Base-by-base conservation (phyloP, 2,888 invertebrate species). In the Miltochrista miniata region DNA sequence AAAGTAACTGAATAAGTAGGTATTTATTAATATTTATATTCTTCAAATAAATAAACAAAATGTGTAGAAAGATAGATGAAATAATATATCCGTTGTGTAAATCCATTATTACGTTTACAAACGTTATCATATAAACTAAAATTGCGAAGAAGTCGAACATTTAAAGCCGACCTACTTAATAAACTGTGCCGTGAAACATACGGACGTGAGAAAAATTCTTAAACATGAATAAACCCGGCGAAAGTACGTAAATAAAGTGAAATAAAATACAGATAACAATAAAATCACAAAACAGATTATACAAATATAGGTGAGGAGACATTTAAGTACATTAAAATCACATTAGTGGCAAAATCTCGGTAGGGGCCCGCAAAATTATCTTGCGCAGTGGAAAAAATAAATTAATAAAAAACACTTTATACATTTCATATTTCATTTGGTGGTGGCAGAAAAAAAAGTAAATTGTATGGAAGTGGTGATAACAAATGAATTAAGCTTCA, bases 301-400 rank as follows among this genome's bases (percentile, higher is more conserved):
- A 78, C 75, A 75, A 85, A 86, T 79, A 83, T 83, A 86, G 76
- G 82, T 81, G 76, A 81, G 79, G 68, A 72, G 79, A 82, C 83
- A 80, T 85, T 86, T 85, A 72, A 87, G 84, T 86, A 89, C 90
- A 91, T 91, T 90, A 91, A 90, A 91, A 89, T 90, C 87, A 90
- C 91, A 91, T 91, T 91, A 91, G 90, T 85, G 83, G 64, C 70
- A 63, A 80, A 76, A 85, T 83, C 83, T 80, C 72, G 72, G 64
- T 75, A 79, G 85, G 87, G 85, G 73, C 72, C 77, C 76, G 67
- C 76, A 71, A 81, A 87, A 85, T 90, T 89, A 90, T 87, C 86
- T 80, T 66, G 64, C 68, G 62, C 73, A 73, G 70, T 78, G 78
- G 77, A 85, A 87, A 76, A 88, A 87, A 84, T 79, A 87, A 88